These are phyloP conservation scores for Lepeophtheirus nordmannii DNA, from an alignment of 2,888 invertebrate genomes.

Conservation along the genomic window DNA sequence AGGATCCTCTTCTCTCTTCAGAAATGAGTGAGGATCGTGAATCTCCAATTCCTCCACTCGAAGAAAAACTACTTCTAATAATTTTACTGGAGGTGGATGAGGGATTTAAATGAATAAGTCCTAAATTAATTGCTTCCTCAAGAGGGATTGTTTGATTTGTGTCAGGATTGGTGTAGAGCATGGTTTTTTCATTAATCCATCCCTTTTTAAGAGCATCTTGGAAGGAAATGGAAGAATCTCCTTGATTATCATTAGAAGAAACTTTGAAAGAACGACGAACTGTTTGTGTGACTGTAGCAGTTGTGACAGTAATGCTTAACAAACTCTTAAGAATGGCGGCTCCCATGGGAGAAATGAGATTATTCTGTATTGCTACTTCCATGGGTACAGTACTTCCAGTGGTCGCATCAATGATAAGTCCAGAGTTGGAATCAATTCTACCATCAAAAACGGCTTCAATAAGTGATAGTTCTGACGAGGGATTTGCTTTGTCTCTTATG, in stretches of 20 bases:
- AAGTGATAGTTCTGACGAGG: conserved; percentile 51
- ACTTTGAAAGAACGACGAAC: conserved; percentile 65
- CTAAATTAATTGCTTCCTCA: conserved; percentile 38
- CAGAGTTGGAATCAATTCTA: conserved; percentile 70
- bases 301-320: conserved; percentile 69
- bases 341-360: conserved; percentile 69
- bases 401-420: conserved; percentile 60
- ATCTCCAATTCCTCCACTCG: conserved; percentile 1
- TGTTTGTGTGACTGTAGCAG: conserved; percentile 68
- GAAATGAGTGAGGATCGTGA: conserved; percentile 1
- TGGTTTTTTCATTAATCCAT: conserved; percentile 58
- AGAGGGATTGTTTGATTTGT: conserved; percentile 35
- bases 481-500: conserved; percentile 48
- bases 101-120: conserved; percentile 33
- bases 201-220: conserved; percentile 60
- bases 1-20: not conserved
- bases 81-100: conserved; percentile 4
- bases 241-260: conserved; percentile 43
- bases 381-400: conserved; percentile 57
- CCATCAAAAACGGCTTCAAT: conserved; percentile 72
- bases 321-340: conserved; percentile 68
- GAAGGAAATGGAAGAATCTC: conserved; percentile 48
- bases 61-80: not conserved
- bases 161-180: conserved; percentile 46
- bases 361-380: conserved; percentile 67